These are phyloP conservation scores for Salmo trutta DNA, from an alignment of 2,797 vertebrate genomes.

Conservation along the genomic window DNA sequence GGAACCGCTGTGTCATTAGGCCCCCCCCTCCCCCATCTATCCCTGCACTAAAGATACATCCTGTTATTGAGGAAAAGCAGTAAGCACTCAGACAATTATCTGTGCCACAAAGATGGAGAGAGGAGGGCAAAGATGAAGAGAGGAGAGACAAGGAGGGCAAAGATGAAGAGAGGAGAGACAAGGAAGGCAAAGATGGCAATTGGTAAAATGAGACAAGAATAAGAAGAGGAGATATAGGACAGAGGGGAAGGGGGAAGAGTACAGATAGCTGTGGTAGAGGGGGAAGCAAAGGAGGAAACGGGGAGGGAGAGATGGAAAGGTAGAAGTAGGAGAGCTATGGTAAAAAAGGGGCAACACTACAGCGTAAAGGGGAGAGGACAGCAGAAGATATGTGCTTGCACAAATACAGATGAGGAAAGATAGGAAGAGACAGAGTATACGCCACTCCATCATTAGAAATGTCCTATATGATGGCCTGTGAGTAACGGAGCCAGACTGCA, in stretches of 20 bases:
- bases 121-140: background rate
- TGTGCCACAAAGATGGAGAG: slow-evolving; percentile 60
- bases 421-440: background rate
- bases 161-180: background rate
- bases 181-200: background rate
- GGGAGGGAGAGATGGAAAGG: too few relatives aligned
- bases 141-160: background rate
- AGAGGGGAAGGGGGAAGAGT: background rate
- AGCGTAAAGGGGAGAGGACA: too few relatives aligned
- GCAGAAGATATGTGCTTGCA: too few relatives aligned
- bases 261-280: background rate
- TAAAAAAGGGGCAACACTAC: too few relatives aligned
- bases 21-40: slow-evolving; percentile 48
- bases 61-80: slow-evolving; percentile 72
- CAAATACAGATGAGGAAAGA: too few relatives aligned
- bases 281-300: too few relatives aligned
- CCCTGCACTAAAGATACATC: slow-evolving; percentile 68
- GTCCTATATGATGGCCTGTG: background rate
- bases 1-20: slow-evolving; percentile 88
- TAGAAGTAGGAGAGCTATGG: too few relatives aligned
- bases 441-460: slow-evolving; percentile 6
- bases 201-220: background rate
- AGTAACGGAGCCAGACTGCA: slow-evolving; percentile 3
- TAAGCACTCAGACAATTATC: slow-evolving; percentile 81
- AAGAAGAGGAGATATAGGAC: background rate